Percentiles rank a stretch among this genome's conserved stretches.
phyloP scores from a whole-genome alignment of 2,797 vertebrate species.

The Psittacula echo region DNA sequence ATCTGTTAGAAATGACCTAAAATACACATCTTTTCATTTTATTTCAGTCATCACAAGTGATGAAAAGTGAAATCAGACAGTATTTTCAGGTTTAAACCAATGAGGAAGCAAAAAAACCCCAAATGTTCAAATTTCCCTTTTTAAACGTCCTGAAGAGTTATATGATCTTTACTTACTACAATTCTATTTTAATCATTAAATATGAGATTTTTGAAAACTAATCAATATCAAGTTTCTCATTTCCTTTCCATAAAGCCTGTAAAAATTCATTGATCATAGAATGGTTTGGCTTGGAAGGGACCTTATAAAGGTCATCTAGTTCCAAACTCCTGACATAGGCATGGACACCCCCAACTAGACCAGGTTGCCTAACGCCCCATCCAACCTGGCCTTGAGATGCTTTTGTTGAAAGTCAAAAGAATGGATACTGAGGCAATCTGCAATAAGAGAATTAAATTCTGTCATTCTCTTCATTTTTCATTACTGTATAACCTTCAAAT shows the following conservation, averaged over 20 bases:
- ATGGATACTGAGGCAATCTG: neutral
- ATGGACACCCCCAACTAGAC: neutral
- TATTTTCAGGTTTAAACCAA: neutral
- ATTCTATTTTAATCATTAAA: neutral
- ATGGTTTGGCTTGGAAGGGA: neutral
- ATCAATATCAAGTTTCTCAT: neutral
- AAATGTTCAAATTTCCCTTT: neutral
- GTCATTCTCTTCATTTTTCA: neutral
- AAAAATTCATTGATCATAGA: neutral
- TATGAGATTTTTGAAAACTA: neutral
- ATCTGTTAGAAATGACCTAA: neutral
- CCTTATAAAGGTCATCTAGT: neutral
- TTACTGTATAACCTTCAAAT: neutral
- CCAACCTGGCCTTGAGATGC: neutral
- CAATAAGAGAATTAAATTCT: neutral
- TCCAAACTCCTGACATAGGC: neutral
- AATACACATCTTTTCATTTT: neutral
- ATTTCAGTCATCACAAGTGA: neutral
- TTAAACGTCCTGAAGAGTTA: neutral
- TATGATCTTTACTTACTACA: neutral
- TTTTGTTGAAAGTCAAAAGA: neutral
- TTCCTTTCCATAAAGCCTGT: neutral
- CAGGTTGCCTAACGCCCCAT: neutral
- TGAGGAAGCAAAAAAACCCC: neutral
- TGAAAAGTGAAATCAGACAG: neutral